phyloP scores from a whole-genome alignment of 1,140 invertebrate species.

The Heliothis subflexa region DNA sequence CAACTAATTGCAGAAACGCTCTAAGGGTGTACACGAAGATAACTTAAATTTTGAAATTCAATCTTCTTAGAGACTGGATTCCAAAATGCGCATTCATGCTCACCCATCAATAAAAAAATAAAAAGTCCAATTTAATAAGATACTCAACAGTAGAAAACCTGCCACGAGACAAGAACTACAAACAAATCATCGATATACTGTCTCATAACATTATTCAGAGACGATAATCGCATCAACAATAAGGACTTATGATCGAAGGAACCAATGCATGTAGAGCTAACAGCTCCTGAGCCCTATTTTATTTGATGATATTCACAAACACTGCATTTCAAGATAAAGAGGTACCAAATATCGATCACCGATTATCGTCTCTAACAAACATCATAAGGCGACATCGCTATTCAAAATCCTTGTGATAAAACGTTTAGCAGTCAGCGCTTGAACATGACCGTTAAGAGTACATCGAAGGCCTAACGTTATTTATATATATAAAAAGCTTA shows the following conservation, averaged over 20 bases:
- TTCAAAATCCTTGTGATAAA: slow-evolving; percentile 48
- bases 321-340: slow-evolving; percentile 12
- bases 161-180: slow-evolving; percentile 39
- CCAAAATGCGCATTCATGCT: slow-evolving; percentile 5
- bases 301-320: slow-evolving; percentile 36
- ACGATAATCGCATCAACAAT: slow-evolving; percentile 25
- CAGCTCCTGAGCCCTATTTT: background rate
- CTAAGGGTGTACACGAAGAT: slow-evolving; percentile 13
- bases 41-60: background rate
- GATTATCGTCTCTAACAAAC: slow-evolving; percentile 19
- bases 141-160: slow-evolving; percentile 21
- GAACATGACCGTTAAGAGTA: slow-evolving; percentile 55
- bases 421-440: slow-evolving; percentile 57
- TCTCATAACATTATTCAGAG: slow-evolving; percentile 17
- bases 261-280: slow-evolving; percentile 13
- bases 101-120: background rate
- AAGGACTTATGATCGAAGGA: slow-evolving; percentile 20
- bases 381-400: slow-evolving; percentile 15
- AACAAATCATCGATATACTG: slow-evolving; percentile 31
- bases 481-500: slow-evolving; percentile 46
- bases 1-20: slow-evolving; percentile 23
- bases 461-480: slow-evolving; percentile 47
- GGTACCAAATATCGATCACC: slow-evolving; percentile 1
- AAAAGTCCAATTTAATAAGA: slow-evolving; percentile 5
- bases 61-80: background rate